Percentiles rank a stretch among this genome's conserved stretches.
phyloP scores from a whole-genome alignment of 2,797 vertebrate genomes.

The Mycteria americana region DNA sequence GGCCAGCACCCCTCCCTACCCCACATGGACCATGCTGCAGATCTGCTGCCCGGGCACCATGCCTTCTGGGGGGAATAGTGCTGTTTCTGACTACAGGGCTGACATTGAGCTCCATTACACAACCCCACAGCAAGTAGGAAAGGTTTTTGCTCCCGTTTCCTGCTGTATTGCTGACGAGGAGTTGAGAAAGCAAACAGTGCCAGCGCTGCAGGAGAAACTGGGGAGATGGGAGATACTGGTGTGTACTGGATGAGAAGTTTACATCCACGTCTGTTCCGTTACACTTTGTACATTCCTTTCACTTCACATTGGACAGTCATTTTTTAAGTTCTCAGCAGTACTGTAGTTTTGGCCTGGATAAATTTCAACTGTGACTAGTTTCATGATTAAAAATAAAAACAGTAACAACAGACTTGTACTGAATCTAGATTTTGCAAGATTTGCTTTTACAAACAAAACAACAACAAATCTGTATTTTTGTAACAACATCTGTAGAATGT shows the following conservation, averaged over 20 bases:
- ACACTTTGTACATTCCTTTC: not conserved
- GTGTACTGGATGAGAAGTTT: not conserved
- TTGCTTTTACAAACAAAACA: not conserved
- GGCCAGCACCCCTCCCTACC: not conserved
- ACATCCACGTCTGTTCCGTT: not conserved
- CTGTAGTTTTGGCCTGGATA: not conserved
- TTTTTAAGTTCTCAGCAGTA: not conserved
- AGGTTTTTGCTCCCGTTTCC: not conserved
- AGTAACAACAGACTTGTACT: not conserved
- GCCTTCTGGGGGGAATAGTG: not conserved
- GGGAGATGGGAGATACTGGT: not conserved
- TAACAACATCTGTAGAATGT: not conserved
- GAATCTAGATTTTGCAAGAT: not conserved
- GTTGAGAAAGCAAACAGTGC: not conserved
- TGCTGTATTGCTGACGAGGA: not conserved
- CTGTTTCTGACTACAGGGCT: not conserved
- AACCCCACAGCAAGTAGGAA: not conserved
- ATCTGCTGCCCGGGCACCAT: not conserved
- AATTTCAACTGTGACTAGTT: not conserved
- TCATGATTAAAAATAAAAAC: not conserved
- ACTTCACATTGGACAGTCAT: not conserved
- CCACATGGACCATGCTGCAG: not conserved
- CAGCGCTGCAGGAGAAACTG: not conserved
- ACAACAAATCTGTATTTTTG: not conserved
- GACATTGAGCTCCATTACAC: not conserved